Base-by-base conservation (phyloP, 2,888 invertebrate genomes). In the Thereva nobilitata region DNA sequence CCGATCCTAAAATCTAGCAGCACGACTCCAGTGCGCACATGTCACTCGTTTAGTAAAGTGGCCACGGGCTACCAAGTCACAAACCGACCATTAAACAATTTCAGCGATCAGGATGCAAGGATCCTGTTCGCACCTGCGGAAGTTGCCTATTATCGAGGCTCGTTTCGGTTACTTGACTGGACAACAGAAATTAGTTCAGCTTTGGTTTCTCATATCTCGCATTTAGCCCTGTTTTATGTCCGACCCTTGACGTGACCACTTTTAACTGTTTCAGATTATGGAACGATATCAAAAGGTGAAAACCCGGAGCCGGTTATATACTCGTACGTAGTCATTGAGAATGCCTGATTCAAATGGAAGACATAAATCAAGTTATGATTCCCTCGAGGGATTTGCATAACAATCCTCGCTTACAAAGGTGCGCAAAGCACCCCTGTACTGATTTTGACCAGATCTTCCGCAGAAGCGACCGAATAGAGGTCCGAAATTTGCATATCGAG, bases 161-260 rank as follows among this genome's bases (percentile, higher is more conserved):
- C 50, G 50, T 35, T 66, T 49, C 49, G 57, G 52, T 40, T 52
- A 52, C 42, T 42, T 42, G 4, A 44, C 9, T 9, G 67, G 44
- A 64, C 56, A 64, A 67, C 47, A 45, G 56, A 67, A 67, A 67
- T 67, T 67, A 67, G 67, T 61, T 67, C 67, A 56, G 42, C 61
- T 61, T 49, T 56, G 63, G 64, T 35, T 57, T 50, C 10, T 23
- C 23, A 23, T 23, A 23, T 23, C 23, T 23, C 23, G 23, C 23
- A 23, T 23, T 23, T 23, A 44, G 50, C 40, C 44, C 44, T 59
- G 57, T 40, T 56, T 45, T 56, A 61, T 59, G 35, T 68, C 4
- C 23, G 41, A 50, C 50, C 52, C 50, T 37, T 37, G 38, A 67
- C 68, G 69, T 69, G 69, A 63, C 66, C 61, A 54, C 47, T 42